Evolutionary conservation across 2,888 invertebrate genomes (phyloP).

Genomic region (Malthinus flaveolus): DNA sequence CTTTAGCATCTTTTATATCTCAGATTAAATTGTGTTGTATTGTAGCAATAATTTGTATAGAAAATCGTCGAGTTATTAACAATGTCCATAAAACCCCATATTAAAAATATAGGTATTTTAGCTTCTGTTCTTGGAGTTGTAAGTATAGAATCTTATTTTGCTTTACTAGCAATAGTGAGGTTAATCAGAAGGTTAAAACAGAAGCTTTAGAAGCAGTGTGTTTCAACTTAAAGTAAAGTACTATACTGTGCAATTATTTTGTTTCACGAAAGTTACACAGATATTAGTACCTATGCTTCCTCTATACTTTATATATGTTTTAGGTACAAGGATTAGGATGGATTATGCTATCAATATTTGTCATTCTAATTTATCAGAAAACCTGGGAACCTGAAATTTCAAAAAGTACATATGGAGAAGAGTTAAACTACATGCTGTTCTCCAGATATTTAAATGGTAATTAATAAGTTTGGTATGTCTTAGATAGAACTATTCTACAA

Average conservation of each 20-base stretch:
- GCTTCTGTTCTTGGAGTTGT: background rate
- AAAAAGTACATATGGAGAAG: background rate
- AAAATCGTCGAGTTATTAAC: background rate
- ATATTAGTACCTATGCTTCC: no score
- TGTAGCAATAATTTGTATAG: background rate
- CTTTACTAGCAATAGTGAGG: no score
- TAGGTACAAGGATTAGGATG: conserved; percentile 52
- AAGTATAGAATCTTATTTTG: conserved; percentile 7
- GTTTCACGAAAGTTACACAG: no score
- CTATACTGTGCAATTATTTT: no score
- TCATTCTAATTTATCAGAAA: conserved; percentile 47
- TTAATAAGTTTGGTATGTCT: background rate
- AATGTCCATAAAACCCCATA: background rate
- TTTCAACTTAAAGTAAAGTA: no score
- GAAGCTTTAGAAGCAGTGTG: no score
- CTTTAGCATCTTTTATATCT: background rate
- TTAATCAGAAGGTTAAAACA: no score
- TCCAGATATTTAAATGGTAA: background rate
- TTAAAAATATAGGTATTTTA: background rate
- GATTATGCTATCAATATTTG: conserved; percentile 51
- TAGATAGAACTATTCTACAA: no score
- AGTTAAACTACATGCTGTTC: background rate
- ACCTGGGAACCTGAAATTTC: conserved; percentile 39
- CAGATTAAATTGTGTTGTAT: background rate
- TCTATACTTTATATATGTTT: conserved; percentile 14